Base-by-base conservation (phyloP, 2,888 invertebrate species). In the Euproctis similis region DNA sequence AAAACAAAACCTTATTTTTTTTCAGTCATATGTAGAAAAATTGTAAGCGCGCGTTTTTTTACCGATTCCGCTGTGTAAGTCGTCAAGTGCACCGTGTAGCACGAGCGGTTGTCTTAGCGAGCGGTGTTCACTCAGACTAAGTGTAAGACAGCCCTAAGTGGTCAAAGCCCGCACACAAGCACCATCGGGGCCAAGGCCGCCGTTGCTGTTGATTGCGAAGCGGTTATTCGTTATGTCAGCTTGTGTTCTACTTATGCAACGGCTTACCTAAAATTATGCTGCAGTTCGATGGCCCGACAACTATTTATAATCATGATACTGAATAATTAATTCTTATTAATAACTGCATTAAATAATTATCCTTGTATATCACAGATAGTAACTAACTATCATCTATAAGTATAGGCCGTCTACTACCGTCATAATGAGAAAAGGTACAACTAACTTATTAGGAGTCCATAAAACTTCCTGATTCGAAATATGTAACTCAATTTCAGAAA, bases 231-330 rank as follows among this genome's bases (percentile, higher is more conserved):
- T 82, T 82, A 82, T 81, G 82, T 82, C 82, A 82, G 81, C 61
- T 54, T 55, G 71, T 74, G 81, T 81, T 78, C 82, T 69, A 81
- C 76, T 84, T 82, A 78, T 77, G 82, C 80, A 82, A 82, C 60
- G n/a, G 59, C 58, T 64, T 62, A 57, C 63, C 44, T 53, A 46
- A 59, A 60, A 74, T 71, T 68, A 60, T 65, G 71, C 20, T 76
- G 72, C 71, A 77, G 73, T 75, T 78, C 70, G 75, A 71, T 68
- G 70, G 68, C 70, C 73, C 53, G 54, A 45, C 45, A 49, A 42
- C 46, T 50, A 40, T 46, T 46, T 39, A 14, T 50, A 45, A 39
- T 45, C 1, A 34, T 24, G 13, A 31, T 23, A 11, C 21, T 24
- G 8, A 9, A 9, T 23, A 20, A 26, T 22, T 24, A 17, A 22